Evolutionary conservation across 2,888 invertebrate genomes (phyloP).

Genomic region (Cantharis nigra): DNA sequence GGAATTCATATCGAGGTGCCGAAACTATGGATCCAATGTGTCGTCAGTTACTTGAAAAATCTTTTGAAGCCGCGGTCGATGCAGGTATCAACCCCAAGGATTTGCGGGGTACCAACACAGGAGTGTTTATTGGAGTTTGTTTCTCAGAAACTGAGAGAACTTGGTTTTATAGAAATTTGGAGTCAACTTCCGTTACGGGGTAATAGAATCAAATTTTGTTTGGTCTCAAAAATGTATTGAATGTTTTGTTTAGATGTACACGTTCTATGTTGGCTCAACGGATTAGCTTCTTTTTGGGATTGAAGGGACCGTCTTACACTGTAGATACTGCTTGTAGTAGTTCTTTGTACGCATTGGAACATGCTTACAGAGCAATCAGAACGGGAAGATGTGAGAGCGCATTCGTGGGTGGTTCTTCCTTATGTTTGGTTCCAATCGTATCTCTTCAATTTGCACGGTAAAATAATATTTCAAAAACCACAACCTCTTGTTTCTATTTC

Average conservation of each 20-base stretch:
- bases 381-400: constrained; percentile 86
- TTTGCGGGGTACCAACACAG: constrained; percentile 72
- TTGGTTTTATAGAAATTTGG: constrained; percentile 60
- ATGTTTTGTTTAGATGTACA: constrained; percentile 65
- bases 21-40: constrained; percentile 62
- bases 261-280: constrained; percentile 91
- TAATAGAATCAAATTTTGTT: constrained; percentile 44
- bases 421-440: constrained; percentile 85
- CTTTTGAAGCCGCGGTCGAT: constrained; percentile 64
- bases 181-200: constrained; percentile 56
- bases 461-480: constrained; percentile 22
- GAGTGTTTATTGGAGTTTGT: constrained; percentile 78
- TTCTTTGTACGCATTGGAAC: constrained; percentile 84
- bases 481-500: background rate
- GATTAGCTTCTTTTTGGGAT: constrained; percentile 85
- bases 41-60: constrained; percentile 62
- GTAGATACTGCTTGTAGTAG: constrained; percentile 96
- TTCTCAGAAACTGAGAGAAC: constrained; percentile 78
- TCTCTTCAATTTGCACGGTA: constrained; percentile 84
- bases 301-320: constrained; percentile 86
- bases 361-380: constrained; percentile 75
- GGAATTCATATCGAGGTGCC: constrained; percentile 70
- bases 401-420: constrained; percentile 84
- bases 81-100: constrained; percentile 69
- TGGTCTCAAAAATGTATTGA: background rate